Conservation (phyloP, 2,888 invertebrate genomes). For the Blastobasis lacticolella region DNA sequence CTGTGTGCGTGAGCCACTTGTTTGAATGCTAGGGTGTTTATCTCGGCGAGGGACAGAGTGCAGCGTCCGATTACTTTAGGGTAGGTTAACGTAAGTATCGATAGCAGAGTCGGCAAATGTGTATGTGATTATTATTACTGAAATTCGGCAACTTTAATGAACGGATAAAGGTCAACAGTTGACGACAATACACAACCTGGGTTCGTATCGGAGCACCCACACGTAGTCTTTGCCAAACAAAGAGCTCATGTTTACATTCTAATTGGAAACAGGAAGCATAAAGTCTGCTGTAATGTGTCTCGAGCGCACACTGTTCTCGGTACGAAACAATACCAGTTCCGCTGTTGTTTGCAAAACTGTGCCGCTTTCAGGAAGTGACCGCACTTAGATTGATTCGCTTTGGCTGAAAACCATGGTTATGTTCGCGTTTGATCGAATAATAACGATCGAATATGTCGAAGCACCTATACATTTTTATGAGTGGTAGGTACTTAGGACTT, state of each 20-base stretch:
- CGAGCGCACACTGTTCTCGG: constrained; percentile 56
- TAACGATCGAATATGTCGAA: constrained; percentile 13
- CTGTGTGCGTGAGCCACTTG: constrained; percentile 70
- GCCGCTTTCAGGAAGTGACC: constrained; percentile 61
- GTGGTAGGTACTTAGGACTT: background rate
- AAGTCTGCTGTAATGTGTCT: constrained; percentile 58
- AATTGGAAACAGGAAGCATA: constrained; percentile 69
- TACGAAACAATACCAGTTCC: constrained; percentile 71
- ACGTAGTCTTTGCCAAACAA: constrained; percentile 25
- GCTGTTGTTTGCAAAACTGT: constrained; percentile 64
- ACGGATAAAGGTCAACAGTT: background rate
- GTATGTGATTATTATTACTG: too few species aligned
- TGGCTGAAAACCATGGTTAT: constrained; percentile 27
- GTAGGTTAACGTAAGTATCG: constrained; percentile 14
- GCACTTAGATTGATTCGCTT: constrained; percentile 27
- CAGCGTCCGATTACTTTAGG: constrained; percentile 70
- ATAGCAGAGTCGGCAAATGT: too few species aligned
- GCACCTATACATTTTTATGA: background rate
- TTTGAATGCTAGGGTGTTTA: constrained; percentile 72
- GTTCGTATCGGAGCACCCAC: constrained; percentile 6
- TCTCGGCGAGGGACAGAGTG: constrained; percentile 70
- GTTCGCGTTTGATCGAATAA: constrained; percentile 15
- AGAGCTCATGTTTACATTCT: constrained; percentile 59
- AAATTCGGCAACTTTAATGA: too few species aligned
- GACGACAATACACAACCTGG: background rate